Conservation (phyloP, 1,140 invertebrate genomes). For the Diachasma alloeum region DNA sequence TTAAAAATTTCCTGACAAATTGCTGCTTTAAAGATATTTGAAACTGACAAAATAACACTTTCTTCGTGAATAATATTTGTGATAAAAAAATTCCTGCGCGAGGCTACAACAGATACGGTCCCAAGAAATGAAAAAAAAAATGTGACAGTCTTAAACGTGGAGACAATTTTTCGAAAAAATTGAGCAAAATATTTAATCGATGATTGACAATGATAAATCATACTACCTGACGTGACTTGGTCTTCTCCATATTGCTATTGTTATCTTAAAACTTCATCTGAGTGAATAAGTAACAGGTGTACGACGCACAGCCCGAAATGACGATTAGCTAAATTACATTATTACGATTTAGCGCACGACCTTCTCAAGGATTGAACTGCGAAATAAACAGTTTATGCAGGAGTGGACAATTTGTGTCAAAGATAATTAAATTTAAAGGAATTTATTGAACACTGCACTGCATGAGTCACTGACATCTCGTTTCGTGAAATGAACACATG, state of each 20-base stretch:
- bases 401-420: neutral
- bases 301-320: neutral
- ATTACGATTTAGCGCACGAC: neutral
- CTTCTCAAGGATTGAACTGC: neutral
- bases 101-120: too few species aligned
- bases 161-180: too few species aligned
- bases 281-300: neutral
- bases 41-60: neutral
- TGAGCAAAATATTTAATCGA: neutral
- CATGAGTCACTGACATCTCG: neutral
- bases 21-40: too few species aligned
- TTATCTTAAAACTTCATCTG: neutral
- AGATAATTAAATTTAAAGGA: neutral
- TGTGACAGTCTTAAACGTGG: too few species aligned
- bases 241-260: slow-evolving; percentile 3
- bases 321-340: neutral
- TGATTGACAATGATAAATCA: too few species aligned
- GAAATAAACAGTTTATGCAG: neutral
- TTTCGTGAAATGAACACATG: neutral
- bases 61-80: neutral
- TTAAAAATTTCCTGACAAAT: too few species aligned
- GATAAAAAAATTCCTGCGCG: neutral
- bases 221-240: slow-evolving; percentile 19
- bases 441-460: neutral
- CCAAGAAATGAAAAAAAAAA: too few species aligned